phyloP scores from a whole-genome alignment of 2,797 vertebrate species.

The Leptoclinus maculatus region DNA sequence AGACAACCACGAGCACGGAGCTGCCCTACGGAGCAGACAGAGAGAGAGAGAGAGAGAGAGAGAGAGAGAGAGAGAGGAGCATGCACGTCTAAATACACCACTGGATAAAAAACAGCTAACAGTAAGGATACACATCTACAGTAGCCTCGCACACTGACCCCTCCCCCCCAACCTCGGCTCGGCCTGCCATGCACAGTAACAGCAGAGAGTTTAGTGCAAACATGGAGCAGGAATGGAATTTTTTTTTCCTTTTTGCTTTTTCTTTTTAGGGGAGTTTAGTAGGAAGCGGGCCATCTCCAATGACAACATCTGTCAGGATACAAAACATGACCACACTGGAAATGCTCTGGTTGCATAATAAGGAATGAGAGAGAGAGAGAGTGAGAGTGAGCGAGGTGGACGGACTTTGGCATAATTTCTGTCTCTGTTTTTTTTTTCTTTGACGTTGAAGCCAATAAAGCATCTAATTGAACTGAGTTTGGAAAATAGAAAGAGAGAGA shows the following conservation, averaged over 20 bases:
- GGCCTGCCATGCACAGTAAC: conserved; percentile 58
- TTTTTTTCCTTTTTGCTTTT: background rate
- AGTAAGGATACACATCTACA: conserved; percentile 63
- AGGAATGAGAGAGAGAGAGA: conserved; percentile 10
- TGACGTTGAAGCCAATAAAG: conserved; percentile 38
- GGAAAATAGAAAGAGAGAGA: background rate
- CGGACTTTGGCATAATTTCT: conserved; percentile 10
- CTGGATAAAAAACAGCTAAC: conserved; percentile 55
- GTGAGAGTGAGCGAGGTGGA: conserved; percentile 6
- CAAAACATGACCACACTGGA: conserved; percentile 36
- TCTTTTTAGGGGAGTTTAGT: conserved; percentile 4
- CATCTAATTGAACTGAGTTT: conserved; percentile 38
- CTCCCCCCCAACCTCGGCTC: conserved; percentile 43
- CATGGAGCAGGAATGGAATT: conserved; percentile 50
- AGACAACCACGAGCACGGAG: conserved; percentile 67
- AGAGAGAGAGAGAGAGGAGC: conserved; percentile 52
- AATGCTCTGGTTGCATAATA: conserved; percentile 39
- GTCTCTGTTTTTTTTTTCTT: background rate
- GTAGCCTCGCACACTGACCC: conserved; percentile 71
- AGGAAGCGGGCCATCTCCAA: conserved; percentile 39
- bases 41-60: conserved; percentile 11
- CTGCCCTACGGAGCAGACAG: conserved; percentile 49
- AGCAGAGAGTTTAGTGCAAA: conserved; percentile 71
- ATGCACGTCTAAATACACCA: conserved; percentile 72
- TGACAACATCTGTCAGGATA: conserved; percentile 47